phyloP scores from a whole-genome alignment of 2,113 vertebrate species.

The Xerus inauris region DNA sequence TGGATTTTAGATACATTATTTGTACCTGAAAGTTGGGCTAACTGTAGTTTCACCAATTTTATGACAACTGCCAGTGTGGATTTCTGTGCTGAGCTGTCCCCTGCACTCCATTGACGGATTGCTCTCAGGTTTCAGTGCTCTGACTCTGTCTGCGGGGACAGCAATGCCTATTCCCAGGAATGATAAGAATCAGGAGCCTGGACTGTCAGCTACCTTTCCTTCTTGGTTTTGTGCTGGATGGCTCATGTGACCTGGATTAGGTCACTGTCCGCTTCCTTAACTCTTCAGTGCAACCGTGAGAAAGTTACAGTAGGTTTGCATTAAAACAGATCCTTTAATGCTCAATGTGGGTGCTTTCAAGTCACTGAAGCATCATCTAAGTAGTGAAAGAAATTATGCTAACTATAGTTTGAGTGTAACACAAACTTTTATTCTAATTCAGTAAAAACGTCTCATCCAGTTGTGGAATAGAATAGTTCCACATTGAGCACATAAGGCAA shows the following conservation, averaged over 20 bases:
- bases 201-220: background rate
- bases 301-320: background rate
- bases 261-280: background rate
- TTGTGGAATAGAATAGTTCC: background rate
- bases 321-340: background rate
- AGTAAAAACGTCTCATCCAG: background rate
- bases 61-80: background rate
- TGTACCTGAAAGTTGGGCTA: background rate
- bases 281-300: background rate
- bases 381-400: background rate
- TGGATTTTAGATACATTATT: background rate
- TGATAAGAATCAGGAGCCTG: background rate
- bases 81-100: background rate
- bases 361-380: background rate
- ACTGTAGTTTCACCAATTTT: background rate
- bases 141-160: background rate
- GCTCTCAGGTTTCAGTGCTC: background rate
- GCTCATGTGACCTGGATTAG: background rate
- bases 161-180: no score
- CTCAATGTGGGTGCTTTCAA: background rate
- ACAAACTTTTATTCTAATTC: background rate
- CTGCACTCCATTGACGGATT: background rate
- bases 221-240: background rate
- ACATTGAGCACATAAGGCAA: background rate
- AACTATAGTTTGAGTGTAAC: background rate